Percentiles rank a stretch among this genome's conserved stretches.
Evolutionary conservation across 2,113 vertebrate species (phyloP).

Genomic region (Hippocampus mohnikei): DNA sequence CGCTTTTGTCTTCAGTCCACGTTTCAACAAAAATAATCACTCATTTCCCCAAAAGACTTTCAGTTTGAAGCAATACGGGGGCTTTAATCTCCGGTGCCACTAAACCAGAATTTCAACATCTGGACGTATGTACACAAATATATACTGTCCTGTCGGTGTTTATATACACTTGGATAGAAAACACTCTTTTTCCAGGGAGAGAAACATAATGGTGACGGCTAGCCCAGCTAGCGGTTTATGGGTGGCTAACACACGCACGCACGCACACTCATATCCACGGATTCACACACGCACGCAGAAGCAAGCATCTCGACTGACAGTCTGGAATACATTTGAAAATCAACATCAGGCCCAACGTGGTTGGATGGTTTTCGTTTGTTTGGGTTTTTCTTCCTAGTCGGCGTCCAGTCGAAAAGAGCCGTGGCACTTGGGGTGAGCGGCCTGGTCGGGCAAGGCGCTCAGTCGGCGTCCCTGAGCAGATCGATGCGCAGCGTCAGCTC

Average conservation of each 20-base stretch:
- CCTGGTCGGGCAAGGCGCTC: slow-evolving; percentile 42
- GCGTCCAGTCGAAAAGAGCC: background rate
- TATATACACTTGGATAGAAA: slow-evolving; percentile 56
- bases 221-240: slow-evolving; percentile 62
- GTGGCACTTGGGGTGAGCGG: slow-evolving; percentile 41
- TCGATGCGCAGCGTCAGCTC: slow-evolving; percentile 82
- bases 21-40: no score
- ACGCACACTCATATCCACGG: background rate
- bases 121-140: slow-evolving; percentile 63
- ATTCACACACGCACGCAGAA: slow-evolving; percentile 2
- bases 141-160: slow-evolving; percentile 34
- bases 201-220: slow-evolving; percentile 32
- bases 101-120: slow-evolving; percentile 2
- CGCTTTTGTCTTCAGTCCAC: no score
- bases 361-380: background rate
- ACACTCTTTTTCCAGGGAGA: slow-evolving; percentile 24
- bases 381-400: background rate
- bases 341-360: slow-evolving; percentile 6
- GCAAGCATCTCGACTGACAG: slow-evolving; percentile 35
- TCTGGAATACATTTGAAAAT: slow-evolving; percentile 11
- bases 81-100: background rate
- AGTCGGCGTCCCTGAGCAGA: slow-evolving; percentile 80
- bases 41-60: background rate
- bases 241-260: slow-evolving; percentile 9
- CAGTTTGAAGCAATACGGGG: background rate